phyloP scores from a whole-genome alignment of 2,113 vertebrate genomes.

The Turdus rufiventris region DNA sequence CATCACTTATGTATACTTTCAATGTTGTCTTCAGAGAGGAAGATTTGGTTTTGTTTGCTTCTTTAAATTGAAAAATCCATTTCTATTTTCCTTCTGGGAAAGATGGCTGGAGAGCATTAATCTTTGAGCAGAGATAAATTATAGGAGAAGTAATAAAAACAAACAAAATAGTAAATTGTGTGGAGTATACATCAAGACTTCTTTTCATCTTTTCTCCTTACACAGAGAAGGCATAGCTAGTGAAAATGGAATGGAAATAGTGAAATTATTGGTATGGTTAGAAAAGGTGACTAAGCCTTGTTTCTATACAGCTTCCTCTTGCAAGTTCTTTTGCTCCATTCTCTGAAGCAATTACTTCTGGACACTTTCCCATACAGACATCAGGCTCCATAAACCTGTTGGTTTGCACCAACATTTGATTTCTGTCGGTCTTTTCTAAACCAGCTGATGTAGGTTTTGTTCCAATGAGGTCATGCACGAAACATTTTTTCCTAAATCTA shows the following conservation, averaged over 20 bases:
- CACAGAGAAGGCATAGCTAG: not conserved
- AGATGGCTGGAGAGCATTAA: not conserved
- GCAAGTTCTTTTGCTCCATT: not conserved
- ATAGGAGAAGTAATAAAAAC: constrained; percentile 24
- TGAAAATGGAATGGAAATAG: not conserved
- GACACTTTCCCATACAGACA: not conserved
- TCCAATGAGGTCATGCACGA: not conserved
- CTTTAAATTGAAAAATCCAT: constrained; percentile 44
- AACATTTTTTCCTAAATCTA: not conserved
- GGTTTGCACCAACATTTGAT: not conserved
- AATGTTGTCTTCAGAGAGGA: not conserved
- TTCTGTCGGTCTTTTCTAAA: not conserved
- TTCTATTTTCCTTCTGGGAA: constrained; percentile 23
- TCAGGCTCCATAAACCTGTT: not conserved
- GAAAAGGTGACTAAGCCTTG: not conserved
- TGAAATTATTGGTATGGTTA: not conserved
- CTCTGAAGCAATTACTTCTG: not conserved
- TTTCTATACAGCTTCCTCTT: not conserved
- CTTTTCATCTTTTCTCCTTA: not conserved
- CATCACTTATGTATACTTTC: not conserved
- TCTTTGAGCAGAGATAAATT: not conserved
- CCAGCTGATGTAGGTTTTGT: not conserved
- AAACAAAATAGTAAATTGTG: not conserved
- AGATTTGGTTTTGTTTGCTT: constrained; percentile 3
- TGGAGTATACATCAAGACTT: not conserved